These are phyloP conservation scores for Leptoclinus maculatus DNA, from an alignment of 2,797 vertebrate genomes.

Conservation along the genomic window DNA sequence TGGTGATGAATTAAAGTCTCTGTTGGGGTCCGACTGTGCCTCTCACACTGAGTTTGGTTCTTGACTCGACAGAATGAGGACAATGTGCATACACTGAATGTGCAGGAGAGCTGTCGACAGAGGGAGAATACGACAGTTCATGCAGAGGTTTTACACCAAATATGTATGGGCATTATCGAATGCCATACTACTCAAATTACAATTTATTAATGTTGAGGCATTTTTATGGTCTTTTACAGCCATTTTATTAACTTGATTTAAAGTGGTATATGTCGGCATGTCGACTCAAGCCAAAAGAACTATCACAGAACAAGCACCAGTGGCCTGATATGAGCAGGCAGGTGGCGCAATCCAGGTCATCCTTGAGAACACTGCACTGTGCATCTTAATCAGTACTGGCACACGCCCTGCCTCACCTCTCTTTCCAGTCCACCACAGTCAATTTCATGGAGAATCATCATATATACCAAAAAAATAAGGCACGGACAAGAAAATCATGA, in stretches of 20 bases:
- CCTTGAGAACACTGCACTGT: neutral
- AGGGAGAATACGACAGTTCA: neutral
- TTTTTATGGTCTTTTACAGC: slow-evolving; percentile 31
- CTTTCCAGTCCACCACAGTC: slow-evolving; percentile 5
- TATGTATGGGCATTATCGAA: neutral
- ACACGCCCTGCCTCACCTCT: neutral
- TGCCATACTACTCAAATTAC: neutral
- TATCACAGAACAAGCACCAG: neutral
- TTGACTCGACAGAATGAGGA: slow-evolving; percentile 31
- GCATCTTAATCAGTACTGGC: slow-evolving; percentile 14
- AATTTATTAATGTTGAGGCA: slow-evolving; percentile 16
- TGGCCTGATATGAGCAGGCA: slow-evolving; percentile 1
- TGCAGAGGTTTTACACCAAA: neutral
- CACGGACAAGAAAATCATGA: neutral
- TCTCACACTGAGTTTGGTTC: slow-evolving; percentile 8
- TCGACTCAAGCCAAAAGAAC: neutral
- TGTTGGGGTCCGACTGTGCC: neutral
- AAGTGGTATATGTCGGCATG: neutral
- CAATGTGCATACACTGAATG: neutral
- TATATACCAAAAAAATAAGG: neutral
- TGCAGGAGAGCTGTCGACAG: slow-evolving; percentile 38
- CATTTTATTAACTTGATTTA: slow-evolving; percentile 23
- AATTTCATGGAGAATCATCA: slow-evolving; percentile 13
- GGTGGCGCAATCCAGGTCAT: slow-evolving; percentile 1
- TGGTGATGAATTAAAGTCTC: slow-evolving; percentile 1